phyloP scores from a whole-genome alignment of 2,888 invertebrate genomes.

The Eurois occulta region DNA sequence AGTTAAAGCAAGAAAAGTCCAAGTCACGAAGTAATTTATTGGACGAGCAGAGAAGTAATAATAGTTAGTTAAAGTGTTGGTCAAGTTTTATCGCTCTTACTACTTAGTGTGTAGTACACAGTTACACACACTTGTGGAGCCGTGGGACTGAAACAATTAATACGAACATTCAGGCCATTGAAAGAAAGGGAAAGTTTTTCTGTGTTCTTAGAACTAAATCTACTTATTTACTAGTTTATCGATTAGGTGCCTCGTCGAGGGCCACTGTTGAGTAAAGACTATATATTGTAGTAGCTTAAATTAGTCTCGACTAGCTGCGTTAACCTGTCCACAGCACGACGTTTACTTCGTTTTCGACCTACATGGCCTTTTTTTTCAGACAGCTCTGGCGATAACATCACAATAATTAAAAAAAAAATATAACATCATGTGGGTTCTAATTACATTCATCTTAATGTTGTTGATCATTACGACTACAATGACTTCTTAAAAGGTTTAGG shows the following conservation, averaged over 20 bases:
- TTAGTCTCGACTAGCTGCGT: background rate
- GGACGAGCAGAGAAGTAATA: constrained; percentile 28
- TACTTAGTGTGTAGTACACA: background rate
- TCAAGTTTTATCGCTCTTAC: constrained; percentile 26
- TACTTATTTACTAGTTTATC: background rate
- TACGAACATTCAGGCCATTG: background rate
- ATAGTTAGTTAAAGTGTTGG: constrained; percentile 33
- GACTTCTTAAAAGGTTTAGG: background rate
- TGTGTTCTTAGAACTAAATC: background rate
- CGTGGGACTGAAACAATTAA: constrained; percentile 14
- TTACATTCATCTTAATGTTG: background rate
- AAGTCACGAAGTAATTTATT: constrained; percentile 28
- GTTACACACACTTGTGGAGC: constrained; percentile 20
- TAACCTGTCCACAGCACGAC: background rate
- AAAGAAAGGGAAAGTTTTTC: background rate
- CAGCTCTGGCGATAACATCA: background rate
- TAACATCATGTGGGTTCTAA: too few species aligned
- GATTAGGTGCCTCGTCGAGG: background rate
- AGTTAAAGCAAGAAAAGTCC: constrained; percentile 15
- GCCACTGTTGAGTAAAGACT: background rate
- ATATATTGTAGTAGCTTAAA: background rate
- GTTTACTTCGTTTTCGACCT: background rate
- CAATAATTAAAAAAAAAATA: too few species aligned
- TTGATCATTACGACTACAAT: background rate
- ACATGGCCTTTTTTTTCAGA: background rate